These are phyloP conservation scores for Phaetusa simplex DNA, from an alignment of 2,113 vertebrate genomes.

Conservation along the genomic window DNA sequence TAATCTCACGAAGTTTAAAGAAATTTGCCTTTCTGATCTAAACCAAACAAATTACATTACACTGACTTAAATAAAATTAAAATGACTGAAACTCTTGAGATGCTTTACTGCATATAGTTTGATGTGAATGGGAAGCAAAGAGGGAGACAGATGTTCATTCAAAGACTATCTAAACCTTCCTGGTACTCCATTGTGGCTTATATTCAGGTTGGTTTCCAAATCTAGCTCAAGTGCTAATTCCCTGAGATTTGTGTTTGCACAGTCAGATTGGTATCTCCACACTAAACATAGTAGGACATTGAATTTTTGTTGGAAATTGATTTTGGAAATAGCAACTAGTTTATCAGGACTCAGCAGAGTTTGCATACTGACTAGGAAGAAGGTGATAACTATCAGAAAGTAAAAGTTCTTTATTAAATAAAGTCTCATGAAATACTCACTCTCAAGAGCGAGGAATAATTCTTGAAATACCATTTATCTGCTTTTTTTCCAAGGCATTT, in stretches of 20 bases:
- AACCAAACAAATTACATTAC: background rate
- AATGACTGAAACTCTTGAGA: background rate
- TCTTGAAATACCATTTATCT: background rate
- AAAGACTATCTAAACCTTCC: background rate
- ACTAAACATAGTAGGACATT: rapidly evolving
- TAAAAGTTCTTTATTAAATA: constrained; percentile 14
- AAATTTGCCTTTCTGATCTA: background rate
- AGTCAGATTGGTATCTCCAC: background rate
- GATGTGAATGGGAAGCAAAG: background rate
- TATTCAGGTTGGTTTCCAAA: background rate
- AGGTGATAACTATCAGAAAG: background rate
- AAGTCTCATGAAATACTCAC: background rate
- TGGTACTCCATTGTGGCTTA: background rate
- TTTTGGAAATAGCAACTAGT: background rate
- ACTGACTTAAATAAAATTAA: background rate
- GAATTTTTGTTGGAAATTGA: background rate
- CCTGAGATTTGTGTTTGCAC: background rate
- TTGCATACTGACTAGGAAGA: background rate
- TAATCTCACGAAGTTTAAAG: background rate
- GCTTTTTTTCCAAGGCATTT: background rate
- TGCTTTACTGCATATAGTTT: background rate
- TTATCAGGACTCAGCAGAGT: background rate
- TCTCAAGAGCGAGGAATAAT: background rate
- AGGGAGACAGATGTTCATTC: background rate
- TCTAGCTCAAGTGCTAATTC: background rate